A percentile compares a stretch with the other conserved stretches of the same genome.
Evolutionary conservation across 1,140 invertebrate species (phyloP).

Genomic region (Cherax destructor): DNA sequence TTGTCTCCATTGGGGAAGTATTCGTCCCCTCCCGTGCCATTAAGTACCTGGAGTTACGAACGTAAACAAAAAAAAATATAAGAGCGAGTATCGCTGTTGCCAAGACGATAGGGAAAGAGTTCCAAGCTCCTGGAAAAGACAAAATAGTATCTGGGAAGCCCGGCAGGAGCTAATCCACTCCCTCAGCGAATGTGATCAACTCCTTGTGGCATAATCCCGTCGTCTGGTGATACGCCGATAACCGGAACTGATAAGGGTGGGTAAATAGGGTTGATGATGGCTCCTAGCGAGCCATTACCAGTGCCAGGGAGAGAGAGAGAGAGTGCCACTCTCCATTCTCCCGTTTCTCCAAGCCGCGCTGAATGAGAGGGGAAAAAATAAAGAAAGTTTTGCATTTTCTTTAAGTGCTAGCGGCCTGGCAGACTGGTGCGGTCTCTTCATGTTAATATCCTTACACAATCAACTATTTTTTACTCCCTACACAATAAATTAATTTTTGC

Average conservation of each 20-base stretch:
- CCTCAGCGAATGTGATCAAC: conserved; percentile 33
- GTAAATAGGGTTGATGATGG: conserved; percentile 47
- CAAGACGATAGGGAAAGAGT: not conserved
- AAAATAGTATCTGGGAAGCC: not conserved
- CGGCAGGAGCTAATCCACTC: conserved; percentile 30
- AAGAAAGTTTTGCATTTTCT: not conserved
- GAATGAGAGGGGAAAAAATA: not conserved
- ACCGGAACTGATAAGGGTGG: conserved; percentile 30
- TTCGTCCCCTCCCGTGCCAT: not conserved
- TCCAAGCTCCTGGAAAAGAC: not conserved
- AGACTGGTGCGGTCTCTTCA: not conserved
- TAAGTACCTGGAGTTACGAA: not conserved
- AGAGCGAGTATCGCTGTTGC: not conserved
- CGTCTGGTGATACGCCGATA: conserved; percentile 32
- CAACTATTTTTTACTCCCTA: too few species aligned
- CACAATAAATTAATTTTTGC: too few species aligned
- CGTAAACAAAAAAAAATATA: not conserved
- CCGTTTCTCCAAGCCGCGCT: not conserved
- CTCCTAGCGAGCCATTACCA: not conserved
- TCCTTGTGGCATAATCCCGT: conserved; percentile 41
- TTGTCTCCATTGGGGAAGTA: not conserved
- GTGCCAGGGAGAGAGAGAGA: not conserved
- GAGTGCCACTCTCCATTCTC: not conserved
- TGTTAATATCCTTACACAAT: too few species aligned
- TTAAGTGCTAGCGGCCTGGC: too few species aligned